Conservation (phyloP, 2,797 vertebrate genomes). For the Paguma larvata region DNA sequence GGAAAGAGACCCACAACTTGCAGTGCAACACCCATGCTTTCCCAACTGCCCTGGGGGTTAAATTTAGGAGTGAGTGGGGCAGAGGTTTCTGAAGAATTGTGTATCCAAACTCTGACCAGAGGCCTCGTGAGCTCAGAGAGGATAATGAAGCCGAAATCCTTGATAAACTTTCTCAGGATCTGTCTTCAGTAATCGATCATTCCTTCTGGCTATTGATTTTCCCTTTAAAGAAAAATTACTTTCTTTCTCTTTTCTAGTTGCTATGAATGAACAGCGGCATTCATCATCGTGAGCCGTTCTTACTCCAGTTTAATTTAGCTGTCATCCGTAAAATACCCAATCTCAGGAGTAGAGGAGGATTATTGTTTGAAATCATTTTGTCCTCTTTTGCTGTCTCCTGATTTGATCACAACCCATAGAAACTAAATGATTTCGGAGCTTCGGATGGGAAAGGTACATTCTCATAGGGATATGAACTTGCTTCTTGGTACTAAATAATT, state of each 20-base stretch:
- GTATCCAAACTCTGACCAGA: background rate
- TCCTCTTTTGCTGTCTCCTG: background rate
- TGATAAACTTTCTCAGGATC: background rate
- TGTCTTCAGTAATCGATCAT: slow-evolving; percentile 71
- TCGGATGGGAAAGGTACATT: slow-evolving; percentile 35
- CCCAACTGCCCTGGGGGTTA: background rate
- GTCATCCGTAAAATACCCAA: slow-evolving; percentile 35
- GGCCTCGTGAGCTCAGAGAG: background rate
- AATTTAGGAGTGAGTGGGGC: background rate
- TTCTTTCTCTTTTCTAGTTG: slow-evolving; percentile 69
- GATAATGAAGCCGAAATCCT: slow-evolving; percentile 55
- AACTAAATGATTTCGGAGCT: slow-evolving; percentile 63
- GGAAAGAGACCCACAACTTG: background rate
- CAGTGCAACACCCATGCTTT: background rate
- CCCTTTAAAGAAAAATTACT: slow-evolving; percentile 58
- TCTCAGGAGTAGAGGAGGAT: slow-evolving; percentile 31
- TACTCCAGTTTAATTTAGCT: slow-evolving; percentile 74
- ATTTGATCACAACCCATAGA: slow-evolving; percentile 63
- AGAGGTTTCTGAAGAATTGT: background rate
- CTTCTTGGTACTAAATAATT: background rate
- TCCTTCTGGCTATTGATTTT: slow-evolving; percentile 43
- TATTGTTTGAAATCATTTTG: slow-evolving; percentile 57
- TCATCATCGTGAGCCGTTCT: slow-evolving; percentile 67
- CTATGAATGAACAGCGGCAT: slow-evolving; percentile 63
- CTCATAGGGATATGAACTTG: slow-evolving; percentile 13